phyloP scores from a whole-genome alignment of 2,797 vertebrate genomes.

The Valencia hispanica region DNA sequence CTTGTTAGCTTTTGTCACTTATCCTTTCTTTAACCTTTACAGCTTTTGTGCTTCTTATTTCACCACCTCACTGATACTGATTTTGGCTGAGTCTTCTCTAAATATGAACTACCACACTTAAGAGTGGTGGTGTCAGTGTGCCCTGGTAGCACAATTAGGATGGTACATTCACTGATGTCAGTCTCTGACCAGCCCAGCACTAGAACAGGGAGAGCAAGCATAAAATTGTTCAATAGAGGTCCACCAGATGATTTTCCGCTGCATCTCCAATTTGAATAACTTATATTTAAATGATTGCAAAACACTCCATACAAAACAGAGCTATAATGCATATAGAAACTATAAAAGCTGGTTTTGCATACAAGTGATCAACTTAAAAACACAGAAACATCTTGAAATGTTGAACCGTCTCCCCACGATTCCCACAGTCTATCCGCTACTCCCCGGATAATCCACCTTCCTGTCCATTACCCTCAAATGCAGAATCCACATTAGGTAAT shows the following conservation, averaged over 20 bases:
- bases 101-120: background rate
- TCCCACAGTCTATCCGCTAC: constrained; percentile 36
- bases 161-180: background rate
- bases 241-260: background rate
- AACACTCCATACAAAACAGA: background rate
- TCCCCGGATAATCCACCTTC: constrained; percentile 35
- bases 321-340: background rate
- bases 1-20: no score
- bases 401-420: constrained; percentile 46
- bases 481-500: constrained; percentile 58
- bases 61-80: background rate
- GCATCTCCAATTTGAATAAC: background rate
- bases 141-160: background rate
- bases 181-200: no score
- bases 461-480: constrained; percentile 57
- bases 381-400: background rate
- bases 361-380: constrained; percentile 45
- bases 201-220: background rate
- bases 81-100: background rate
- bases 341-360: constrained; percentile 4
- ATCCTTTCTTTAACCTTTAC: background rate
- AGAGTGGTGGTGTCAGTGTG: background rate
- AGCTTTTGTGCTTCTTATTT: background rate
- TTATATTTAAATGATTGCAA: background rate
- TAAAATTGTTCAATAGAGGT: background rate